Percentiles rank a stretch among this genome's conserved stretches.
phyloP scores from a whole-genome alignment of 2,888 invertebrate genomes.

The Anorthoa munda region DNA sequence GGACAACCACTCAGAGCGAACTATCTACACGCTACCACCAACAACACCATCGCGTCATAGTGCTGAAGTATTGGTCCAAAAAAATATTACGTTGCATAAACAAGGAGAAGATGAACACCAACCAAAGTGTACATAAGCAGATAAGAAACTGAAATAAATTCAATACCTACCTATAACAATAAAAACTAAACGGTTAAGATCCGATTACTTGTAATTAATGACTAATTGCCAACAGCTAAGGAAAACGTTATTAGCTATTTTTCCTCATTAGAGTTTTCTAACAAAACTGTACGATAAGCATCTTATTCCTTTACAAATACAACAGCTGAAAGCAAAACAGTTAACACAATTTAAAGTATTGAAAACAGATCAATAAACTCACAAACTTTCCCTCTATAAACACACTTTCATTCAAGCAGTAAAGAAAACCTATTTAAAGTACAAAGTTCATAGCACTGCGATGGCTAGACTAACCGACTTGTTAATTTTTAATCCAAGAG shows the following conservation, averaged over 20 bases:
- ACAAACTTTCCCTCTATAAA: slow-evolving; percentile 4
- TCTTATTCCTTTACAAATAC: slow-evolving; percentile 14
- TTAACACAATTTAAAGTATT: slow-evolving; percentile 3
- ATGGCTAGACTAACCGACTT: slow-evolving; percentile 71
- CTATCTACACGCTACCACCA: background rate
- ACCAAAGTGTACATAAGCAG: background rate
- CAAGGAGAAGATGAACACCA: background rate
- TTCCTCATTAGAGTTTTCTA: slow-evolving; percentile 45
- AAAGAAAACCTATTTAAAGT: slow-evolving; percentile 38
- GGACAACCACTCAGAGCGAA: no score
- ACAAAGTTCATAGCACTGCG: slow-evolving; percentile 67
- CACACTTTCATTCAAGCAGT: slow-evolving; percentile 15
- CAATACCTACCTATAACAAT: background rate
- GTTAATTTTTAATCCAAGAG: slow-evolving; percentile 72
- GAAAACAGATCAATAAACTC: slow-evolving; percentile 17
- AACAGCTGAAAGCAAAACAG: background rate
- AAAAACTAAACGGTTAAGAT: slow-evolving; percentile 31
- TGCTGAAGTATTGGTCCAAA: background rate
- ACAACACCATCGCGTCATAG: no score
- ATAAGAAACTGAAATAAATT: background rate
- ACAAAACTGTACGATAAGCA: slow-evolving; percentile 30
- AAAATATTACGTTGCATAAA: background rate
- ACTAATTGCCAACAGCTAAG: slow-evolving; percentile 18
- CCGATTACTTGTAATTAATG: slow-evolving; percentile 11
- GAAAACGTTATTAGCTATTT: slow-evolving; percentile 30